A percentile compares a stretch with the other conserved stretches of the same genome.
phyloP scores from a whole-genome alignment of 2,797 vertebrate genomes.

The Sebastiscus tertius region DNA sequence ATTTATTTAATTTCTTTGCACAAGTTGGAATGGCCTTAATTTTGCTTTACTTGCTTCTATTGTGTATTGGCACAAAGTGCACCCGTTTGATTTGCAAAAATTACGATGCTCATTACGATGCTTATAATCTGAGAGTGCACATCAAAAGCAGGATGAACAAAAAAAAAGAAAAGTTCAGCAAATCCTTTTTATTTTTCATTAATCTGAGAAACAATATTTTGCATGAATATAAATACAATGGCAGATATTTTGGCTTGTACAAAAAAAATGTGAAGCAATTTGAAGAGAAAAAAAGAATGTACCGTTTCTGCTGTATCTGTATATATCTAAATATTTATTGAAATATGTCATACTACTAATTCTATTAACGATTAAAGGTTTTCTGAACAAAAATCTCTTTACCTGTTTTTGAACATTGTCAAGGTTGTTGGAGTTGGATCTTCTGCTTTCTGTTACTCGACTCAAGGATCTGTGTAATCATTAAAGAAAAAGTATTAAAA shows the following conservation, averaged over 20 bases:
- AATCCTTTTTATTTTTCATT: conserved; percentile 87
- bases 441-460: conserved; percentile 76
- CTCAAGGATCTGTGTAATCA: conserved; percentile 82
- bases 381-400: conserved; percentile 89
- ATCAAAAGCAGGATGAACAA: conserved; percentile 73
- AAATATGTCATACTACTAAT: conserved; percentile 94
- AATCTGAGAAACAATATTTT: conserved; percentile 89
- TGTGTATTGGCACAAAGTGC: conserved; percentile 88
- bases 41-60: conserved; percentile 86
- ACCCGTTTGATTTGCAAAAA: conserved; percentile 84
- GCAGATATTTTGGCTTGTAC: conserved; percentile 97
- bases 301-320: conserved; percentile 96
- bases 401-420: conserved; percentile 83
- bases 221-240: conserved; percentile 92
- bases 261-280: conserved; percentile 88
- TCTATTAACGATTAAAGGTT: conserved; percentile 94
- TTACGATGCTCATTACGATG: conserved; percentile 62
- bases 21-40: conserved; percentile 93
- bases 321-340: conserved; percentile 98
- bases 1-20: conserved; percentile 76
- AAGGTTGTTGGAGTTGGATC: conserved; percentile 75
- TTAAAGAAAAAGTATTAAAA: conserved; percentile 77
- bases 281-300: conserved; percentile 93
- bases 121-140: conserved; percentile 79
- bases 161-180: conserved; percentile 67